These are phyloP conservation scores for Tragelaphus imberbis DNA, from an alignment of 2,113 vertebrate genomes.

Conservation along the genomic window DNA sequence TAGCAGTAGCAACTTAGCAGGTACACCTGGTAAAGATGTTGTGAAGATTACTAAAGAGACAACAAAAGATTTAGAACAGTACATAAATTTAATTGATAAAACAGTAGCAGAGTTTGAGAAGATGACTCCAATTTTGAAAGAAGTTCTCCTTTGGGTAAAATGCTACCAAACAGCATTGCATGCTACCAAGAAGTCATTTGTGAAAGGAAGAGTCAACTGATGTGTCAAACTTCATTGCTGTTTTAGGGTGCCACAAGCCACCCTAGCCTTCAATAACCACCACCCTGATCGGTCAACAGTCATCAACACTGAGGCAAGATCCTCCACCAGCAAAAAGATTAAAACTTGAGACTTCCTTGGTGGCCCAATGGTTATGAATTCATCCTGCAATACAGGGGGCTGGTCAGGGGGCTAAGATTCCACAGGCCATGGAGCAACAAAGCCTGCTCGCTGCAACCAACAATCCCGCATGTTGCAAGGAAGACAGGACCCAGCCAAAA, in stretches of 20 bases:
- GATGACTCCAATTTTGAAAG: background rate
- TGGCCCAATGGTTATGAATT: background rate
- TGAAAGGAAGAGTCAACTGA: background rate
- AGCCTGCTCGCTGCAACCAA: background rate
- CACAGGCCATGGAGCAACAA: background rate
- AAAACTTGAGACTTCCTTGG: background rate
- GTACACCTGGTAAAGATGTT: background rate
- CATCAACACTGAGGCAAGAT: background rate
- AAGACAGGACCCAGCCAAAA: background rate
- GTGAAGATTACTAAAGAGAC: background rate
- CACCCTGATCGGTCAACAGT: background rate
- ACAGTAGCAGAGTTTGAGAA: background rate
- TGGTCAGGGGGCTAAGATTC: background rate
- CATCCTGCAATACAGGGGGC: background rate
- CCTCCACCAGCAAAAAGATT: background rate
- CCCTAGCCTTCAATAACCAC: background rate
- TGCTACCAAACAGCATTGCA: background rate
- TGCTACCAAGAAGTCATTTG: background rate
- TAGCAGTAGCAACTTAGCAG: too few species aligned
- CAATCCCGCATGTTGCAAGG: fast-evolving
- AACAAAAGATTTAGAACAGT: background rate
- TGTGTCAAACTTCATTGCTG: background rate
- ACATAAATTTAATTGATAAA: background rate
- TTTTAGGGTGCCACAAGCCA: background rate
- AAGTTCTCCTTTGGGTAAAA: background rate